Percentiles rank a stretch among this genome's conserved stretches.
These are phyloP conservation scores for Campoletis sonorensis DNA, from an alignment of 1,140 invertebrate genomes.

Conservation along the genomic window DNA sequence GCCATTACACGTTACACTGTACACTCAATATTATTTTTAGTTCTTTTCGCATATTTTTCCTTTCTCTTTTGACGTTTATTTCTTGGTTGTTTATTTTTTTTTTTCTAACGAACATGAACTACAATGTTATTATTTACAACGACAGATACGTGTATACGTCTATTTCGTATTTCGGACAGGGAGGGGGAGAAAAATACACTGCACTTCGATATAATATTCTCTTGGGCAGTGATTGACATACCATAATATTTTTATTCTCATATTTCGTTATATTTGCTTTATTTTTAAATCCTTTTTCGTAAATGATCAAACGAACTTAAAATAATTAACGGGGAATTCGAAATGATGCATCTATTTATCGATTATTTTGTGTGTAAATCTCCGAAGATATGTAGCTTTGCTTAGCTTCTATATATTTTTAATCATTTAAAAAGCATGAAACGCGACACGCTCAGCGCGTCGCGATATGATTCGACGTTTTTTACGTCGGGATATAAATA, in stretches of 20 bases:
- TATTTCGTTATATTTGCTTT: not conserved
- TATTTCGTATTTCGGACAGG: slow-evolving; percentile 17
- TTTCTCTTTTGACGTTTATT: not conserved
- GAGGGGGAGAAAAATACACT: slow-evolving; percentile 28
- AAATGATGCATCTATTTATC: not conserved
- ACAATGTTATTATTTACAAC: slow-evolving; percentile 46
- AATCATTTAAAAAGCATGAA: slow-evolving; percentile 11
- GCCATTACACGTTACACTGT: slow-evolving; percentile 41
- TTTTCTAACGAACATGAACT: slow-evolving; percentile 40
- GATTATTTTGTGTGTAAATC: not conserved
- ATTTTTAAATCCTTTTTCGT: not conserved
- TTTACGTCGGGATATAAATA: slow-evolving; percentile 1
- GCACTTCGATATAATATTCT: slow-evolving; percentile 33
- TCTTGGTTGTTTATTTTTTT: not conserved
- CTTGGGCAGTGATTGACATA: slow-evolving; percentile 41
- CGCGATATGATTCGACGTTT: slow-evolving; percentile 22
- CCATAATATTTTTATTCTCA: slow-evolving; percentile 16
- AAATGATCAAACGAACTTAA: slow-evolving; percentile 5
- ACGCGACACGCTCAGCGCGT: slow-evolving; percentile 25
- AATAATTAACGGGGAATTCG: not conserved
- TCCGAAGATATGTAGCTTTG: slow-evolving; percentile 25
- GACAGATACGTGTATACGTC: slow-evolving; percentile 41
- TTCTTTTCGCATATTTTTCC: not conserved
- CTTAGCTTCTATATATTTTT: not conserved
- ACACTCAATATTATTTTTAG: slow-evolving; percentile 24